Conservation (phyloP, 2,888 invertebrate genomes). For the Acrobasis repandana region DNA sequence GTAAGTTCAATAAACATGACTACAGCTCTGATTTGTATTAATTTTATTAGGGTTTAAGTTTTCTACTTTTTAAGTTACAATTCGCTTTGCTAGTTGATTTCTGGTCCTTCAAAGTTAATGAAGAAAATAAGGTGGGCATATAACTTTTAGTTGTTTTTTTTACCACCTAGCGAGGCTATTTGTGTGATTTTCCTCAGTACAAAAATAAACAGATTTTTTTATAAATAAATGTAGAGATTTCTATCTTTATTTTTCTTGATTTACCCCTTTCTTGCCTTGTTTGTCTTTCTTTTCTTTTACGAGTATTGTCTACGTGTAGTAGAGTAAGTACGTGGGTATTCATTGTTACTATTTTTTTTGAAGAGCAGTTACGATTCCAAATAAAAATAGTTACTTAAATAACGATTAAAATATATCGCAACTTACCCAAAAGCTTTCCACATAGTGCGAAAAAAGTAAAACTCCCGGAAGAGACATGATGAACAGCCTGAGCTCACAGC, state of each 20-base stretch:
- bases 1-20: not conserved
- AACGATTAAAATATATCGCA: slow-evolving; percentile 11
- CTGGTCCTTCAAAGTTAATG: not conserved
- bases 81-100: not conserved
- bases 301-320: too few species aligned
- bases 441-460: slow-evolving; percentile 71
- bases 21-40: not conserved
- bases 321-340: too few species aligned
- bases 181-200: too few species aligned
- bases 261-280: too few species aligned
- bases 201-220: too few species aligned
- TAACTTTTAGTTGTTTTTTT: too few species aligned
- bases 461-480: slow-evolving; percentile 75
- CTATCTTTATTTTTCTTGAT: too few species aligned
- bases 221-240: too few species aligned
- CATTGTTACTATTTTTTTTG: too few species aligned
- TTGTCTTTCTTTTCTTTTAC: too few species aligned
- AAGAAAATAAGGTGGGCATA: not conserved
- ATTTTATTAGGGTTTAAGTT: not conserved
- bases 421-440: slow-evolving; percentile 80
- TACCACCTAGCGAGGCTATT: too few species aligned
- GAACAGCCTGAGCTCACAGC: slow-evolving; percentile 57
- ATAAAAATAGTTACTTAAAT: not conserved
- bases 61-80: not conserved
- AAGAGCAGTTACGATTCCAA: too few species aligned